A percentile compares a stretch with the other conserved stretches of the same genome.
phyloP scores from a whole-genome alignment of 1,140 invertebrate species.

The Epicauta chinensis region DNA sequence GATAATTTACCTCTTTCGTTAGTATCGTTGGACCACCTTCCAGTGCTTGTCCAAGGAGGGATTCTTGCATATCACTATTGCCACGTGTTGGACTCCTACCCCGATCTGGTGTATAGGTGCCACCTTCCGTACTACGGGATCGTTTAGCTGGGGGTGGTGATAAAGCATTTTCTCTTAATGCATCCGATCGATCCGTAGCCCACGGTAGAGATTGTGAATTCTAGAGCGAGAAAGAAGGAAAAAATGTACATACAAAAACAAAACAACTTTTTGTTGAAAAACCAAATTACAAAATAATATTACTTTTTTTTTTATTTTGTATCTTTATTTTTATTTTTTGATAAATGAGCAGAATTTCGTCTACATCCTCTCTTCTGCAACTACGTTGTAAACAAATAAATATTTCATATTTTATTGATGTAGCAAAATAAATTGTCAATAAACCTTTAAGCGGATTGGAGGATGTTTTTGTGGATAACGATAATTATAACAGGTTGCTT shows the following conservation, averaged over 20 bases:
- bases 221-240: conserved; percentile 17
- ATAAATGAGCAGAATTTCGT: conserved; percentile 7
- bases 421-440: conserved; percentile 12
- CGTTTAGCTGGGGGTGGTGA: conserved; percentile 51
- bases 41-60: conserved; percentile 65
- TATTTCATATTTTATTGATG: conserved; percentile 9
- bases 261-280: background rate
- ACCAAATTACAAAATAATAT: conserved; percentile 1
- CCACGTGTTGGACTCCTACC: conserved; percentile 45
- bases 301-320: background rate
- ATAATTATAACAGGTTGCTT: no score
- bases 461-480: background rate
- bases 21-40: conserved; percentile 57
- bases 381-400: conserved; percentile 14
- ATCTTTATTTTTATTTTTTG: no score
- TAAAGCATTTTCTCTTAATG: conserved; percentile 41
- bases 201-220: conserved; percentile 45
- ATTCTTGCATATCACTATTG: conserved; percentile 53
- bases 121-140: conserved; percentile 45
- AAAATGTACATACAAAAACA: no score
- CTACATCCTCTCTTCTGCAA: conserved; percentile 2
- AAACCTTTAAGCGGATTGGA: conserved; percentile 10
- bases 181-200: conserved; percentile 45
- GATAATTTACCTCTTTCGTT: conserved; percentile 40
- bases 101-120: conserved; percentile 31